Percentiles rank a stretch among this genome's conserved stretches.
Evolutionary conservation across 1,140 invertebrate species (phyloP).

Genomic region (Pogonognathellus flavescens): DNA sequence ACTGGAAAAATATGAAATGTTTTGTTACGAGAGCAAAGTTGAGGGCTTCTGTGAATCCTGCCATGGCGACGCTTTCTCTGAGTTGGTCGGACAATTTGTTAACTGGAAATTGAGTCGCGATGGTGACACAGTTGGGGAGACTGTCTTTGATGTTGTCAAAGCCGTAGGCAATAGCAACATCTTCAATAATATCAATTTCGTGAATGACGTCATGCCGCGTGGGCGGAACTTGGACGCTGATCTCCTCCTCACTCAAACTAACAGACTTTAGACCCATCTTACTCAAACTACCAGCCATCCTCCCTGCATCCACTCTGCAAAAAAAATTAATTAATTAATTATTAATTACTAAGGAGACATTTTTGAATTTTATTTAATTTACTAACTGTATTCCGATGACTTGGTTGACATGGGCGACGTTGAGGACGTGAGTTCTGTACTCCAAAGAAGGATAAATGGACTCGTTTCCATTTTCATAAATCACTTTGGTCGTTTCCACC

Average conservation of each 20-base stretch:
- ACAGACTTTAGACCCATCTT: constrained; percentile 88
- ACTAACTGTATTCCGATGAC: constrained; percentile 89
- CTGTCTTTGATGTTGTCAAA: constrained; percentile 93
- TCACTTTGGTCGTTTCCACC: constrained; percentile 87
- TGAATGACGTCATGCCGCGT: constrained; percentile 95
- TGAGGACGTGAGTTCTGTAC: constrained; percentile 83
- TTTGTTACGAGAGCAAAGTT: constrained; percentile 89
- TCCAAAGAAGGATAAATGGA: constrained; percentile 81
- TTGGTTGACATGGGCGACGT: constrained; percentile 80
- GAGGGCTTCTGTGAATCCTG: constrained; percentile 95
- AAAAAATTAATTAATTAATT: background rate
- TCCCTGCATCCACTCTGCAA: constrained; percentile 76
- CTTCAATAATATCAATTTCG: constrained; percentile 96
- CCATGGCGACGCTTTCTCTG: constrained; percentile 85
- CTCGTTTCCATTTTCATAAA: constrained; percentile 77
- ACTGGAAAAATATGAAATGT: background rate
- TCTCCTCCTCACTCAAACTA: constrained; percentile 67
- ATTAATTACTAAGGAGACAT: background rate
- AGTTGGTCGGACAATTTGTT: constrained; percentile 95
- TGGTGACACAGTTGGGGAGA: constrained; percentile 82
- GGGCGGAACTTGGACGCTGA: constrained; percentile 84
- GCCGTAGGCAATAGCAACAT: constrained; percentile 95
- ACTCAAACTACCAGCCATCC: constrained; percentile 83
- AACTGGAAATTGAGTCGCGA: constrained; percentile 84
- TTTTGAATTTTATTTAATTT: background rate